Base-by-base conservation (phyloP, 2,888 invertebrate genomes). In the Drosophila flavopinicola region DNA sequence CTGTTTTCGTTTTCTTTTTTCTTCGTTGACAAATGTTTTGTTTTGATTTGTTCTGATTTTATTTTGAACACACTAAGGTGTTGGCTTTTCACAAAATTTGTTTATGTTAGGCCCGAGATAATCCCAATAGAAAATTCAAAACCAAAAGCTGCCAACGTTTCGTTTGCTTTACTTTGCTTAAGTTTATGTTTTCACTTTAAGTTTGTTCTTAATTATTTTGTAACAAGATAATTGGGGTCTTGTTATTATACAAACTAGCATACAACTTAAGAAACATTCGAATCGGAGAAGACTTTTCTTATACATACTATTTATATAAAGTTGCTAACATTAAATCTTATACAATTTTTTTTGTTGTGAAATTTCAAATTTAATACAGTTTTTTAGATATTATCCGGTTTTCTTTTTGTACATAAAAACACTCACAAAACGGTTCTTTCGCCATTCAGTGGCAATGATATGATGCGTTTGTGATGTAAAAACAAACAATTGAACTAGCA, bases 1-100 rank as follows among this genome's bases (percentile, higher is more conserved):
- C 35, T 11, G 15, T 38, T 53, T 61, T 37, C 15, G 47, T 59
- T 45, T 35, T 48, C 45, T 61, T 60, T 51, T 51, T 44, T 52
- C 15, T 64, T 41, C 78, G 45, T 70, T 89, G 88, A 88, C 83
- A 79, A 78, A 89, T 88, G 89, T 64, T 87, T 88, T 87, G 89
- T 88, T 89, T 85, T 82, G 80, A 88, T 88, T 78, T 71, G 54
- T 30, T 75, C 68, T 78, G 79, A 84, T 73, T 79, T 78, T 85
- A 79, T 78, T 85, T 76, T 75, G 69, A 59, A 47, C 49, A 49
- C 56, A 56, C 9, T 33, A n/a, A 42, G 51, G 10, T 41, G 45
- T n/a, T 37, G 44, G 38, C 29, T 47, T 51, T 41, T 30, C 56
- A 20, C 49, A 23, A 54, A 42, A 54, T 48, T 68, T 71, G 64